A percentile compares a stretch with the other conserved stretches of the same genome.
Evolutionary conservation across 2,888 invertebrate genomes (phyloP).

Genomic region (Machimus rusticus): DNA sequence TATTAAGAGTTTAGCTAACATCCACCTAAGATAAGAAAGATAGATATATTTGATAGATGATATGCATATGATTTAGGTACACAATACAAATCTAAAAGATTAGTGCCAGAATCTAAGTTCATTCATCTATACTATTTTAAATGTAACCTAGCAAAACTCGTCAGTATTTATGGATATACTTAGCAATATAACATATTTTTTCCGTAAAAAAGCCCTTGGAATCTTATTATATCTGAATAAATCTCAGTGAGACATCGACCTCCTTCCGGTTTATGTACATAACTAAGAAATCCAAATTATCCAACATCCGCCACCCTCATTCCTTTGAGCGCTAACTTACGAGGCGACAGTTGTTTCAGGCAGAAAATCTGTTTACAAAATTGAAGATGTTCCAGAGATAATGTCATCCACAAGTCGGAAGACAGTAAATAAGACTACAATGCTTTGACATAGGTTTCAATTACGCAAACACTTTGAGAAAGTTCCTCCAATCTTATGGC

Average conservation of each 20-base stretch:
- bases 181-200: background rate
- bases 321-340: background rate
- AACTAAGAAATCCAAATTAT: background rate
- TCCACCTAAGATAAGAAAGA: too few relatives aligned
- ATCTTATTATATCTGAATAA: background rate
- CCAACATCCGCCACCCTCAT: background rate
- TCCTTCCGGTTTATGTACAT: background rate
- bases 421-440: background rate
- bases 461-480: slow-evolving; percentile 14
- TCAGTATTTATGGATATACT: too few relatives aligned
- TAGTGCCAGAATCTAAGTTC: too few relatives aligned
- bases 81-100: too few relatives aligned
- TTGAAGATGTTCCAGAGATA: background rate
- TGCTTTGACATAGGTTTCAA: background rate
- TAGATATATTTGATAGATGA: too few relatives aligned
- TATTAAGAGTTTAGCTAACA: too few relatives aligned
- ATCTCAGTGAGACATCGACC: background rate
- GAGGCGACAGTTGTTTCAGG: slow-evolving; percentile 14
- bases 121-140: too few relatives aligned
- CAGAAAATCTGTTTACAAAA: slow-evolving; percentile 4
- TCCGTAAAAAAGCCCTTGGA: background rate
- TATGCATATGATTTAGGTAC: too few relatives aligned
- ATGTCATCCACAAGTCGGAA: background rate
- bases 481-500: background rate
- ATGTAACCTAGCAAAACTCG: too few relatives aligned